These are phyloP conservation scores for Peribatodes rhomboidaria DNA, from an alignment of 2,888 invertebrate genomes.

Conservation along the genomic window DNA sequence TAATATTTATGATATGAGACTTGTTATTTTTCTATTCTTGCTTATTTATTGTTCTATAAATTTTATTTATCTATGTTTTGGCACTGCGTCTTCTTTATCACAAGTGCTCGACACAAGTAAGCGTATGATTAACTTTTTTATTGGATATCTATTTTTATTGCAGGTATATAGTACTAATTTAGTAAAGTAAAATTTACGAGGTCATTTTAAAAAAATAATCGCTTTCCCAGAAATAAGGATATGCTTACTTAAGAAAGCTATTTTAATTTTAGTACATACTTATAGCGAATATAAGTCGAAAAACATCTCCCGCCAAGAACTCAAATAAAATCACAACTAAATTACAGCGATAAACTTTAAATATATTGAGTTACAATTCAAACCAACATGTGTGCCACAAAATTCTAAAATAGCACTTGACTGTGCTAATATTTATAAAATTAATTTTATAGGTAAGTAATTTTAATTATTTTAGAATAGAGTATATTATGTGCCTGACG, in stretches of 20 bases:
- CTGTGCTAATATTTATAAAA: conserved; percentile 2
- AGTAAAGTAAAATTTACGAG: no score
- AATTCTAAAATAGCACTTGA: conserved; percentile 2
- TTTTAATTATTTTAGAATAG: background rate
- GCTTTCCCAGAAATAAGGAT: no score
- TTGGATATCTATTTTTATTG: background rate
- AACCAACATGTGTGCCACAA: conserved; percentile 27
- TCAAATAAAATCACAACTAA: conserved; percentile 25
- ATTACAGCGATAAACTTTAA: conserved; percentile 10
- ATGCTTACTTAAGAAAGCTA: no score
- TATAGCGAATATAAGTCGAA: background rate
- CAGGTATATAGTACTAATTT: no score
- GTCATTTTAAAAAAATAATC: no score
- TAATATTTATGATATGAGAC: no score
- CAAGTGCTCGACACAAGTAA: background rate
- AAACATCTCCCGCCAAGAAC: conserved; percentile 40
- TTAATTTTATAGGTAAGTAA: background rate
- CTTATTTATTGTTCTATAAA: background rate
- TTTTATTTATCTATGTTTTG: background rate
- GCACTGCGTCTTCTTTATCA: background rate
- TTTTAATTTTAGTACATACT: no score
- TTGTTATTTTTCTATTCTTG: background rate
- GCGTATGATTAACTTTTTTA: no score
- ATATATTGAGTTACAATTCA: conserved; percentile 17
- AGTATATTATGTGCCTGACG: conserved; percentile 4